Conservation (phyloP, 2,797 vertebrate species). For the Threskiornis aethiopicus region DNA sequence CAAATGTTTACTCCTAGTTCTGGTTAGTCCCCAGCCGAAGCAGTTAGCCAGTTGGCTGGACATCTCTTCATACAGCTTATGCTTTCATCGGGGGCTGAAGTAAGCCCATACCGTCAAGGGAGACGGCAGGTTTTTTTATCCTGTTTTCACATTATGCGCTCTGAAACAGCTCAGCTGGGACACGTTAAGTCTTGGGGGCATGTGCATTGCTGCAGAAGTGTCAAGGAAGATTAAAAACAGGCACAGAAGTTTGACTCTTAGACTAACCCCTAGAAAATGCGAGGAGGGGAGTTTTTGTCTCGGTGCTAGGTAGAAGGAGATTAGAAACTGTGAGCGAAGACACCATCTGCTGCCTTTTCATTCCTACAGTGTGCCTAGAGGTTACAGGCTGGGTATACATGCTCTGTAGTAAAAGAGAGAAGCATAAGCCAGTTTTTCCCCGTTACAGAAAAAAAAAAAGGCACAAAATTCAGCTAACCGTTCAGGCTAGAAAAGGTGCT, state of each 20-base stretch:
- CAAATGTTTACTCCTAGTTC: neutral
- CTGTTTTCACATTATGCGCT: neutral
- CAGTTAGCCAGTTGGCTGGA: neutral
- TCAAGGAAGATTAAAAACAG: constrained; percentile 50
- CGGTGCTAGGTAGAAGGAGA: neutral
- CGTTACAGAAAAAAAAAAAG: neutral
- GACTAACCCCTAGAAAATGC: neutral
- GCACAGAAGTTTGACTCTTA: neutral
- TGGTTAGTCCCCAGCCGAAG: neutral
- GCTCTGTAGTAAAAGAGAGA: neutral
- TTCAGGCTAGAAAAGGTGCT: neutral
- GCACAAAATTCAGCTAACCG: neutral
- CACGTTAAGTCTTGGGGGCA: neutral
- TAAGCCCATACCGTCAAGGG: accelerated
- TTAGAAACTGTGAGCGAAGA: neutral
- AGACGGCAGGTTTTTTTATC: neutral
- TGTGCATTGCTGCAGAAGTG: constrained; percentile 10
- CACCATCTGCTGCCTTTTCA: neutral
- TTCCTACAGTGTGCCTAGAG: neutral
- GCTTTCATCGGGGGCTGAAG: constrained; percentile 11
- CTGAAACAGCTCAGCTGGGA: constrained; percentile 38
- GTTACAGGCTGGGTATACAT: neutral
- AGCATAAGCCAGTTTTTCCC: neutral
- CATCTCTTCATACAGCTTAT: neutral
- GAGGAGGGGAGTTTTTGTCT: neutral